phyloP scores from a whole-genome alignment of 1,140 invertebrate genomes.

The Arctopsyche grandis region DNA sequence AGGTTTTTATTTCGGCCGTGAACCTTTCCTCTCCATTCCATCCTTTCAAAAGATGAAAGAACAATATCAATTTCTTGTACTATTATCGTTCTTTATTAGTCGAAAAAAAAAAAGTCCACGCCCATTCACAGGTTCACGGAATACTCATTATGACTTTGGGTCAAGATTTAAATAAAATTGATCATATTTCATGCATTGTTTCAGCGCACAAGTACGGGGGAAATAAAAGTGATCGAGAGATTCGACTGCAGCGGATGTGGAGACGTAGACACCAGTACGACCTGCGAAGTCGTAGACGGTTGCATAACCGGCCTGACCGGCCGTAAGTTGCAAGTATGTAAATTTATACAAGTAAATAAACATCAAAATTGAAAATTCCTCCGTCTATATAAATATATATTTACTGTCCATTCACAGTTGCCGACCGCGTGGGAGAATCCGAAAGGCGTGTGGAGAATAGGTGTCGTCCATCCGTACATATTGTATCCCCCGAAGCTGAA shows the following conservation, averaged over 20 bases:
- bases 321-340: constrained; percentile 83
- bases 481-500: constrained; percentile 86
- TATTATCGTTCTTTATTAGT: too few species aligned
- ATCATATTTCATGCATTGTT: constrained; percentile 30
- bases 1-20: too few species aligned
- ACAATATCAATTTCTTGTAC: too few species aligned
- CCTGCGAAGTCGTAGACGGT: constrained; percentile 70
- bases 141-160: too few species aligned
- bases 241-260: constrained; percentile 96
- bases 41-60: too few species aligned
- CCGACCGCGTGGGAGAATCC: constrained; percentile 87
- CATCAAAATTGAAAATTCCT: not conserved
- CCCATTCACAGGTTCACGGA: too few species aligned
- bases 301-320: constrained; percentile 88
- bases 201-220: constrained; percentile 87
- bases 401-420: constrained; percentile 71
- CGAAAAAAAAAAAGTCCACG: too few species aligned
- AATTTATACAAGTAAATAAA: not conserved
- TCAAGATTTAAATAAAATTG: not conserved
- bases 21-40: too few species aligned
- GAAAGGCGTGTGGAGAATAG: constrained; percentile 82
- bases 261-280: constrained; percentile 71
- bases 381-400: not conserved
- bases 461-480: constrained; percentile 86
- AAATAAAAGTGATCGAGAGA: constrained; percentile 93